Evolutionary conservation across 2,113 vertebrate genomes (phyloP), one percentile per base, ranked within the genome.

Genomic region (Megatriorchis doriae): DNA sequence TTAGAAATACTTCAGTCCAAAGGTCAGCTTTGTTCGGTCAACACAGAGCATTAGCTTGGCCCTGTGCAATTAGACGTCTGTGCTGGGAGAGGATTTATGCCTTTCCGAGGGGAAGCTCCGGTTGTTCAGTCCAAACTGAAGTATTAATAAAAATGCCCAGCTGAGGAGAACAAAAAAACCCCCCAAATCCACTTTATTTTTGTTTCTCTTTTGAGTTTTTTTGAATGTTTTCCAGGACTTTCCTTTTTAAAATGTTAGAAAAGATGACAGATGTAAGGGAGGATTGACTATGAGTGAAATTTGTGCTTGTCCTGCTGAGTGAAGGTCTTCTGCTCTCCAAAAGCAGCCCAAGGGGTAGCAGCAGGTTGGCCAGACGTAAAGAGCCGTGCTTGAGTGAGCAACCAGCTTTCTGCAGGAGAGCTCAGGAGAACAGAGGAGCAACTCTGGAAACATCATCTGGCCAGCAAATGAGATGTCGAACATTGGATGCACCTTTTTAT

Each of bases 1-100:
- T 79, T 96, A 93, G 86, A 94, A 77, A 58, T 40, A 52, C 21
- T 93, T 85, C 81, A 66, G 43, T 45, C 34, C 81, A 88, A 68
- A 85, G 81, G 42, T 87, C n/a, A 1, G 58, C 67, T 77, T 93
- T 94, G 25, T 58, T 95, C 36, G 2, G 83, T 93, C 83, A 75
- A 75, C 80, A 45, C 73, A 42, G 70, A 81, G 78, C 65, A 22
- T 86, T 61, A 75, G 38, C 40, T 81, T 75, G 88, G 40, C 81
- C 70, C 67, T 61, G 19, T 75, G 65, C 73, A 90, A 29, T 92
- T 78, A 92, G 63, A 22, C 0, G 0, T 32, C 81, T 87, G 61
- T 65, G 66, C 32, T 91, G 66, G 53, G 43, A 94, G 77, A 43
- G 82, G 53, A 80, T 75, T 86, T 89, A 40, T 48, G 36, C 16